These are phyloP conservation scores for Alsophila aescularia DNA, from an alignment of 2,888 invertebrate species.

Conservation along the genomic window DNA sequence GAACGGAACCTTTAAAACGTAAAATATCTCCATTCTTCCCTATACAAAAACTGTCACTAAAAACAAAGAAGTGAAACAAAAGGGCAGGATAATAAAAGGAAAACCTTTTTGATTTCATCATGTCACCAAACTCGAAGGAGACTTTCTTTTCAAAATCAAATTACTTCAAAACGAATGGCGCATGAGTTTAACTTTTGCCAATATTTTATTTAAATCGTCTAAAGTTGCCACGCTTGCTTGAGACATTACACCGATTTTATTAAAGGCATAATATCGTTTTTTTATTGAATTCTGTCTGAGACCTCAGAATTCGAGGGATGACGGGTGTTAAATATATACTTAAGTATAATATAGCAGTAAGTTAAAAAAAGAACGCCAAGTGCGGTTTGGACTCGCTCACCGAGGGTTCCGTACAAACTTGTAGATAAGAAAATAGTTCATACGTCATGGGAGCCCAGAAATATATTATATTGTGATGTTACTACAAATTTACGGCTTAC, in stretches of 20 bases:
- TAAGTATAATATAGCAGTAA: too few relatives aligned
- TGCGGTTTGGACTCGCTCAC: too few relatives aligned
- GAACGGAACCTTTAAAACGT: too few relatives aligned
- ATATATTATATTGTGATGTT: too few relatives aligned
- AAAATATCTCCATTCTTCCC: too few relatives aligned
- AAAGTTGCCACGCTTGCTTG: conserved; percentile 55
- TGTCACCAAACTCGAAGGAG: conserved; percentile 46
- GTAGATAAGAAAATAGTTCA: too few relatives aligned
- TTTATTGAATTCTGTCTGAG: conserved; percentile 5
- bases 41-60: too few relatives aligned
- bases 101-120: conserved; percentile 42
- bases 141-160: conserved; percentile 69
- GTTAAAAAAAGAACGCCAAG: too few relatives aligned
- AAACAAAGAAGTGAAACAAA: background rate
- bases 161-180: conserved; percentile 57
- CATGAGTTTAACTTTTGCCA: conserved; percentile 66
- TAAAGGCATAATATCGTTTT: background rate
- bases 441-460: too few relatives aligned
- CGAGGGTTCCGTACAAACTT: too few relatives aligned
- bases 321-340: too few relatives aligned
- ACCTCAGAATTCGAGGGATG: background rate
- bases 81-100: background rate
- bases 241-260: conserved; percentile 52
- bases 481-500: too few relatives aligned
- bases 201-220: conserved; percentile 69